Conservation (phyloP, 2,797 vertebrate genomes). For the Loris lydekkerianus region DNA sequence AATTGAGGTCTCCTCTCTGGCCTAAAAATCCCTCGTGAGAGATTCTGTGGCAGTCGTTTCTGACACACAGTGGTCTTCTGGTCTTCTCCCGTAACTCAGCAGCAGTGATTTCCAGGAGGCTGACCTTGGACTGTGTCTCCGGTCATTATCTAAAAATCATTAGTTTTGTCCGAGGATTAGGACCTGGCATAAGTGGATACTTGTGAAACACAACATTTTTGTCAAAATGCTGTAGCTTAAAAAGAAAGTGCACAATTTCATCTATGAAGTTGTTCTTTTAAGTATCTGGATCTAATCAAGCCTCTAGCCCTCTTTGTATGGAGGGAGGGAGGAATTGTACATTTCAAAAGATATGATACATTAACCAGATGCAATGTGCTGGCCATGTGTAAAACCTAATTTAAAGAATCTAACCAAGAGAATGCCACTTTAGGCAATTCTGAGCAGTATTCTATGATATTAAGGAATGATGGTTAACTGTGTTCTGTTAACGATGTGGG, state of each 20-base stretch:
- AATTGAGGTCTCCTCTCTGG: background rate
- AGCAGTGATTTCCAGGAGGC: background rate
- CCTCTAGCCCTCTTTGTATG: background rate
- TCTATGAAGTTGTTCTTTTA: background rate
- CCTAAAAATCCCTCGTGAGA: constrained; percentile 2
- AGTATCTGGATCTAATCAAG: background rate
- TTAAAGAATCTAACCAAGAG: background rate
- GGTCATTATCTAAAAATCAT: background rate
- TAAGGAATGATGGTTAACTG: background rate
- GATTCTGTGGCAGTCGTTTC: background rate
- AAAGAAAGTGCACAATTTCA: background rate
- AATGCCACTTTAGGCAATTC: background rate
- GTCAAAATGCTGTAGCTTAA: background rate
- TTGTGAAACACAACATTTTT: constrained; percentile 11
- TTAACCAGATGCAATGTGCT: background rate
- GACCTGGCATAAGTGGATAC: background rate
- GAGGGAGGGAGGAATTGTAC: background rate
- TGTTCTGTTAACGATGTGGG: background rate
- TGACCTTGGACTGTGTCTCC: background rate
- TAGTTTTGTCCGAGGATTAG: background rate
- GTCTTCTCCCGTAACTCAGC: background rate
- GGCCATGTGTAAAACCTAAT: background rate
- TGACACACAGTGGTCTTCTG: too few species aligned
- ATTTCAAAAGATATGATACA: background rate
- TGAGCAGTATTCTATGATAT: background rate